phyloP scores from a whole-genome alignment of 2,113 vertebrate genomes.

The Etheostoma cragini region DNA sequence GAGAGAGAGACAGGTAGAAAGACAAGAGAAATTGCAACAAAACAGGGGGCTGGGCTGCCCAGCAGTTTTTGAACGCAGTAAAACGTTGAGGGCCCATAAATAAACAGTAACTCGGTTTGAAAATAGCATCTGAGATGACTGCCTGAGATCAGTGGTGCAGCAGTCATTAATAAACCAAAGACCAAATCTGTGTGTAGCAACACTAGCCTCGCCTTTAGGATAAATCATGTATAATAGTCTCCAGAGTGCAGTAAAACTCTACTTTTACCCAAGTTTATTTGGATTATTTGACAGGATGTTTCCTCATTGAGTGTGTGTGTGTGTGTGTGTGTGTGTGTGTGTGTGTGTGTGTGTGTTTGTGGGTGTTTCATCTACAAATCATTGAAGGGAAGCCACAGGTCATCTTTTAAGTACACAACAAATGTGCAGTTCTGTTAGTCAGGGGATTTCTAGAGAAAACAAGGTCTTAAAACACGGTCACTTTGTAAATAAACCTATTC shows the following conservation, averaged over 20 bases:
- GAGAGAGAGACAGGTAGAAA: constrained; percentile 16
- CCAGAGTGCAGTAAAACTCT: constrained; percentile 53
- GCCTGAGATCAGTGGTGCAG: constrained; percentile 58
- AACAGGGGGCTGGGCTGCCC: constrained; percentile 18
- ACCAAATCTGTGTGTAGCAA: constrained; percentile 60
- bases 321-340: background rate
- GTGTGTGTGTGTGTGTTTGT: background rate
- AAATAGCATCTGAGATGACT: constrained; percentile 69
- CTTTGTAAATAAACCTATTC: constrained; percentile 46
- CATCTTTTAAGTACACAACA: constrained; percentile 56
- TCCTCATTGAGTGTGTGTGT: constrained; percentile 33
- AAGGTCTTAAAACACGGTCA: constrained; percentile 35
- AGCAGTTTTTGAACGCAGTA: constrained; percentile 25
- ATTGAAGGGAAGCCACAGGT: constrained; percentile 38
- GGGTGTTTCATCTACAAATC: constrained; percentile 38
- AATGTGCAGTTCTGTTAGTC: constrained; percentile 31
- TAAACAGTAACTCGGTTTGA: constrained; percentile 57
- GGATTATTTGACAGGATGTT: constrained; percentile 55
- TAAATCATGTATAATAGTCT: constrained; percentile 64
- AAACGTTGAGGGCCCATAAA: constrained; percentile 54
- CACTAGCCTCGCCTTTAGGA: constrained; percentile 50
- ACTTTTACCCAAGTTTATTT: constrained; percentile 61
- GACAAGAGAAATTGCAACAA: constrained; percentile 39
- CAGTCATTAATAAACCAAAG: constrained; percentile 74
- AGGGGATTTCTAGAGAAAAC: constrained; percentile 39